Base-by-base conservation (phyloP, 2,888 invertebrate species). In the Tenthredo livida region DNA sequence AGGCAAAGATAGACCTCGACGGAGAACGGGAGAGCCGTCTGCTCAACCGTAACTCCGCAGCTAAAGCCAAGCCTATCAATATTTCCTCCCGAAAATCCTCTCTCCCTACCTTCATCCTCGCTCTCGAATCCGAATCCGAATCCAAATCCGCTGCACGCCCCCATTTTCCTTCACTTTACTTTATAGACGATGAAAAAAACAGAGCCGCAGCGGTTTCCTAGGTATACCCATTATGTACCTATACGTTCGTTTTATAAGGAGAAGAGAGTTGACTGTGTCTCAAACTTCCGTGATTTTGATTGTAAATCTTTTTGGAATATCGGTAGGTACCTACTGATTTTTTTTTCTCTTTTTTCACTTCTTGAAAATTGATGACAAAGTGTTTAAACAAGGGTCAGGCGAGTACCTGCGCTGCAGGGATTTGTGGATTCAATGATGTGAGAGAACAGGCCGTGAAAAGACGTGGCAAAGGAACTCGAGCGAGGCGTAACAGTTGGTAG, bases 21-120 rank as follows among this genome's bases (percentile, higher is more conserved):
- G 58, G 80, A 21, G 61, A 61, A 40, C 78, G n/a, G 86, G 89
- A 91, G 91, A 90, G 89, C 88, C 89, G 91, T 89, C 93, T 93
- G 92, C 91, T 93, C 91, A 92, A 93, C 90, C 93, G 92, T 93
- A 92, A 93, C 93, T 93, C 93, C 93, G 89, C 93, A 92, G 90
- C 89, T 90, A 87, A 92, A 92, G 90, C 90, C 91, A 91, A 92
- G 92, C 93, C 93, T 92, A 93, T 93, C 92, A 92, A 92, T 93
- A 93, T 93, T 92, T 92, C 90, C 91, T 90, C 89, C 90, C 89
- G 88, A 91, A 91, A 90, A 80, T 80, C n/a, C n/a, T 37, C 47
- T 80, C 77, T 37, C 43, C 73, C 43, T 33, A 33, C 67, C 43
- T 21, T 33, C 50, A 17, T 47, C 12, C 67, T 67, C 25, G 7